These are phyloP conservation scores for Tetraodon nigroviridis DNA, from an alignment of 2,113 vertebrate species.

Conservation along the genomic window DNA sequence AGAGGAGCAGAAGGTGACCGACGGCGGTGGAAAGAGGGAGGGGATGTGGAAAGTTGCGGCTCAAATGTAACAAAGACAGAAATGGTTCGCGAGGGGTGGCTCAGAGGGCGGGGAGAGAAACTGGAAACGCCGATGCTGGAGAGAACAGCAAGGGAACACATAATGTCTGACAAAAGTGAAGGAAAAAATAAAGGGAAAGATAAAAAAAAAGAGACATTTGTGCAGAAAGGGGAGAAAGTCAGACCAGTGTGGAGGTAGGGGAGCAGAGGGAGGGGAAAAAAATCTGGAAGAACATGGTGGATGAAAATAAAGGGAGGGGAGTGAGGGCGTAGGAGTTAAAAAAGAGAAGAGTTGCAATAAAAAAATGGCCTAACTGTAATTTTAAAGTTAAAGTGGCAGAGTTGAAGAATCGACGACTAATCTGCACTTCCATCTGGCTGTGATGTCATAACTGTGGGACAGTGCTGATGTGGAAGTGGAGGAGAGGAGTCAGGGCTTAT, in stretches of 20 bases:
- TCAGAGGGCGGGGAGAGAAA: background rate
- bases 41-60: background rate
- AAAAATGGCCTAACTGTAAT: background rate
- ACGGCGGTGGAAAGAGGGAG: background rate
- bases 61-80: background rate
- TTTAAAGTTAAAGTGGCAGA: background rate
- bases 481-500: background rate
- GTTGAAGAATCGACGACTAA: no score
- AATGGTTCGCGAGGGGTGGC: background rate
- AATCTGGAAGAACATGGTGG: conserved; percentile 10
- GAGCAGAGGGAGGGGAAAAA: conserved; percentile 4
- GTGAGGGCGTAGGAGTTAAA: background rate
- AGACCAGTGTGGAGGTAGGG: conserved; percentile 15
- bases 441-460: conserved; percentile 38
- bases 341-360: background rate
- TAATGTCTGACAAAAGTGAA: background rate
- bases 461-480: background rate
- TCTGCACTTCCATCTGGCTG: conserved; percentile 1
- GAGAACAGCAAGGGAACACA: conserved; percentile 6
- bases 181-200: background rate
- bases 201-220: background rate
- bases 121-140: background rate
- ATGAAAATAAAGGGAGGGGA: background rate
- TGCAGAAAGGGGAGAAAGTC: background rate
- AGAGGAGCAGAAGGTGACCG: background rate